These are phyloP conservation scores for Onchidella celtica DNA, from an alignment of 2,888 invertebrate species.

Conservation along the genomic window DNA sequence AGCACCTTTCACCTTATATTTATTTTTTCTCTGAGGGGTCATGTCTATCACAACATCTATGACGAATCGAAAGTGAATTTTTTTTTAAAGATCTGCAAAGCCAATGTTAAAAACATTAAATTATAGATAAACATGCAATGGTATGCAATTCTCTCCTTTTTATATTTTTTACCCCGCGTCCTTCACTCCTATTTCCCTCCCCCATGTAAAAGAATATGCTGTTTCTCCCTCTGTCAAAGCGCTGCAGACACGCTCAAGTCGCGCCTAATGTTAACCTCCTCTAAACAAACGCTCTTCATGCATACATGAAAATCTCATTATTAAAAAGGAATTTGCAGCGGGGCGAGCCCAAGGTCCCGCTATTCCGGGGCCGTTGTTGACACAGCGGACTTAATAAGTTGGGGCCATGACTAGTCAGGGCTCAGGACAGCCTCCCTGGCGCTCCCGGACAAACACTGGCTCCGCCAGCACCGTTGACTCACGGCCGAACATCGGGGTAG, in stretches of 20 bases:
- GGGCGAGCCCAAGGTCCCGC: neutral
- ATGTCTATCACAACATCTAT: no score
- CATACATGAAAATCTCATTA: slow-evolving; percentile 40
- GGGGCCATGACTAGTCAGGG: slow-evolving; percentile 54
- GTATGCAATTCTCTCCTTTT: neutral
- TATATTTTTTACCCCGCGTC: neutral
- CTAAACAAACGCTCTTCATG: slow-evolving; percentile 4
- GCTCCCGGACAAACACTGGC: slow-evolving; percentile 58
- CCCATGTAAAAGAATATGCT: no score
- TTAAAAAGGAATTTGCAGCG: slow-evolving; percentile 32
- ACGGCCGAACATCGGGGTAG: neutral
- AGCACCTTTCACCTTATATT: no score
- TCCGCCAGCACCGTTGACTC: slow-evolving; percentile 23
- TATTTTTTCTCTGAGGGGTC: no score
- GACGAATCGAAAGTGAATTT: no score
- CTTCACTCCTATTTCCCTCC: neutral
- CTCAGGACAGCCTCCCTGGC: slow-evolving; percentile 56
- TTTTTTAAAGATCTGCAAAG: no score
- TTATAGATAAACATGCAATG: no score
- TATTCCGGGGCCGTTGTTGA: slow-evolving; percentile 40
- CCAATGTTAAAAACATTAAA: no score
- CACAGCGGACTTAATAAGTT: slow-evolving; percentile 51
- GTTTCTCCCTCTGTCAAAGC: no score
- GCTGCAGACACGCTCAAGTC: no score
- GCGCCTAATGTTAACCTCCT: neutral